Conservation (phyloP, 64 coral and sea anemone species). For the Pocillopora verrucosa region DNA sequence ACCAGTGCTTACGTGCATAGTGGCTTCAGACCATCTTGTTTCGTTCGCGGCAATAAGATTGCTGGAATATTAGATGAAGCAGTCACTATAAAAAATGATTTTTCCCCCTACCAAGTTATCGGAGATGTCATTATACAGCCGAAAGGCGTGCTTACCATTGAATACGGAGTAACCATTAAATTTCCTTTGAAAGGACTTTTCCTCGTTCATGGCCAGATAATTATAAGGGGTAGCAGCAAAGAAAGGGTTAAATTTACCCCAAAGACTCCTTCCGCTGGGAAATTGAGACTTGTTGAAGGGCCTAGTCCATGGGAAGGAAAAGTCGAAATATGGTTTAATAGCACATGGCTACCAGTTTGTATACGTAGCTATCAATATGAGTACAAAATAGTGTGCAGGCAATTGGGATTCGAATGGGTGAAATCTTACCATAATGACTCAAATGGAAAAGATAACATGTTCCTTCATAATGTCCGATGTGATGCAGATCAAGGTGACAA, state of each 20-base stretch:
- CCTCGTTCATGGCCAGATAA: conserved; percentile 61
- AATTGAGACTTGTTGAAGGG: conserved; percentile 59
- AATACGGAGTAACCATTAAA: conserved; percentile 45
- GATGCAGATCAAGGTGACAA: conserved; percentile 35
- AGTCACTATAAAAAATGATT: neutral
- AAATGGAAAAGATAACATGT: conserved; percentile 34
- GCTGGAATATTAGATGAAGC: conserved; percentile 41
- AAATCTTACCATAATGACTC: neutral
- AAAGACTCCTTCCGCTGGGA: neutral
- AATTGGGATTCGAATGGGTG: conserved; percentile 21
- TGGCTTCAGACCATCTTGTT: conserved; percentile 37
- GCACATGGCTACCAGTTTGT: conserved; percentile 60
- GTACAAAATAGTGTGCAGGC: conserved; percentile 38
- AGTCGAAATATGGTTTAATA: conserved; percentile 51
- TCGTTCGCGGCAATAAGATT: conserved; percentile 38
- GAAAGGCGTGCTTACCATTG: conserved; percentile 49
- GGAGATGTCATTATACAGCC: conserved; percentile 60
- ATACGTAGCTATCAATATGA: neutral
- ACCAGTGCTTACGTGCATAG: neutral
- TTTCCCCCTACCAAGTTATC: conserved; percentile 37
- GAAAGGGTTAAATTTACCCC: conserved; percentile 56
- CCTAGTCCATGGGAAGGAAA: conserved; percentile 66
- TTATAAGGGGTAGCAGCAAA: conserved; percentile 17
- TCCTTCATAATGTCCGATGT: conserved; percentile 55
- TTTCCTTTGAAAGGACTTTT: conserved; percentile 56